Evolutionary conservation across 1,140 invertebrate genomes (phyloP), one percentile per base, ranked within the genome.

Genomic region (Himalopsyche phryganea): DNA sequence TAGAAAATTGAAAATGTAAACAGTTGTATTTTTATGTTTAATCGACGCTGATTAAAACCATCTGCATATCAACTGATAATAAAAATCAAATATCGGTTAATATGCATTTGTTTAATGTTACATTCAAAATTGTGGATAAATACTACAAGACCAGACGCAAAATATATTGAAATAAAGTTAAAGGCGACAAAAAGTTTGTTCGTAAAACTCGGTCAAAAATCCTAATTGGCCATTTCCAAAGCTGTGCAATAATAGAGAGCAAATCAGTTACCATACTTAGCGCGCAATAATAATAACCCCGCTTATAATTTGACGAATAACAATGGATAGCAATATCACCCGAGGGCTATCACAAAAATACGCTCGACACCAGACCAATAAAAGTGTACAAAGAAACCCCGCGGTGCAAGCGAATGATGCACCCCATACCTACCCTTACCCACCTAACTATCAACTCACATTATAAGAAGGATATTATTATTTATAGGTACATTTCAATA

Each of bases 341-440:
- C 40, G 6, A 36, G 41, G 44, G 53, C 45, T 48, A 14, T 2
- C 13, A 47, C 10, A 15, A 41, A 23, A 50, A 50, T 46, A 38
- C 49, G 45, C 48, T 46, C 20, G 48, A 58, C 49, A 61, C 49
- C 54, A 48, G 47, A 52, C 60, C 60, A 62, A 62, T 62, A 62
- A 62, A 56, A 15, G 14, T 7, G 38, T 18, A 62, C 55, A 62
- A 62, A 58, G 60, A 13, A 55, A 23, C 60, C 60, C 60, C 60
- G 60, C 53, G 60, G 60, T 17, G 60, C 40, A 41, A 47, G 5
- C 47, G 52, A 61, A 60, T 55, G 56, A 55, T 56, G 35, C 52
- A 35, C 47, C 53, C 45, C 40, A 28, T 28, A 28, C 23, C 9
- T n/a, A n/a, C n/a, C n/a, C n/a, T n/a, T n/a, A n/a, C n/a, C n/a